phyloP scores from a whole-genome alignment of 2,797 vertebrate genomes.

The Delichon dasypus region DNA sequence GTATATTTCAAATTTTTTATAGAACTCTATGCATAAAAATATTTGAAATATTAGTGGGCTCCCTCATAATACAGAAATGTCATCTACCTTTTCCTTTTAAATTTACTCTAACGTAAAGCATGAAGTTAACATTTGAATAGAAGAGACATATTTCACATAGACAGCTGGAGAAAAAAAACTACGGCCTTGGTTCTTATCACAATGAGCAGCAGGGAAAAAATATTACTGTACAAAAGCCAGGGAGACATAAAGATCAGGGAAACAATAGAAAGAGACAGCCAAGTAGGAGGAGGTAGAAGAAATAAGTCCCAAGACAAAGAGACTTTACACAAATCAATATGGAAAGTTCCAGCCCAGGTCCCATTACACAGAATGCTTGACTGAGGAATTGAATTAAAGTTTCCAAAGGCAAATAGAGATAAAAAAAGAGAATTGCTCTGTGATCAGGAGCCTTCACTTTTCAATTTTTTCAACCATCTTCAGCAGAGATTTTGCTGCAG shows the following conservation, averaged over 20 bases:
- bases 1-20: neutral
- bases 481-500: neutral
- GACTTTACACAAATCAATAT: constrained; percentile 36
- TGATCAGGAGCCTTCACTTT: neutral
- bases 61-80: neutral
- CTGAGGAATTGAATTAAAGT: constrained; percentile 21
- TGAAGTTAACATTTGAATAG: neutral
- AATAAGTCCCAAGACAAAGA: constrained; percentile 7
- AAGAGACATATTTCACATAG: neutral
- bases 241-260: constrained; percentile 15
- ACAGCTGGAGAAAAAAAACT: neutral
- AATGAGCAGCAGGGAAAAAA: neutral
- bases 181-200: neutral
- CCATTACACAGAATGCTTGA: constrained; percentile 28
- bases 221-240: neutral
- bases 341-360: constrained; percentile 6
- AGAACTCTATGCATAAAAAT: neutral
- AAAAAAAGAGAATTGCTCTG: neutral
- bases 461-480: neutral
- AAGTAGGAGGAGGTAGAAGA: neutral
- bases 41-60: neutral
- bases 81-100: neutral
- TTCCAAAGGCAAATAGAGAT: constrained; percentile 16
- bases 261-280: neutral
- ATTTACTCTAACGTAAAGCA: neutral